Base-by-base conservation (phyloP, 1,140 invertebrate genomes). In the Eciton burchellii region DNA sequence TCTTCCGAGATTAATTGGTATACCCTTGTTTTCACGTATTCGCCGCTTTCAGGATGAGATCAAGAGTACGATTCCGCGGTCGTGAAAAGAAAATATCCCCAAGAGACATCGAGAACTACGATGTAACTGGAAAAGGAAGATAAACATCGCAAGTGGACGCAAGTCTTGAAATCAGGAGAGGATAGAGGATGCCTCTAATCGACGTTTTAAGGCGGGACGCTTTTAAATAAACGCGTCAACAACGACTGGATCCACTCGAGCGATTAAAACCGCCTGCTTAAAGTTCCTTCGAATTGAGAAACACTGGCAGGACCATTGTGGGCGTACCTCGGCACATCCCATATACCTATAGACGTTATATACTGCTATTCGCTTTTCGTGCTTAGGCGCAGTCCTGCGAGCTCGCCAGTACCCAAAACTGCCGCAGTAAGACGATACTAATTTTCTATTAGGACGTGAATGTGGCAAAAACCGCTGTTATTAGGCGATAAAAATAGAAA, bases 291-390 rank as follows among this genome's bases (percentile, higher is more conserved):
- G 57, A 82, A 84, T 91, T 92, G 91, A 92, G 91, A 92, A 87
- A 77, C 91, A 90, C 91, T 92, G 91, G 71, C 62, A 85, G 88
- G 87, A 84, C 89, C 89, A 89, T 90, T 84, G 91, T 92, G 91
- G 91, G 91, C 91, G 91, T 90, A 90, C 81, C 91, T 84, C 77
- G 86, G 90, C 87, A 90, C 90, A 91, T 92, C 90, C 90, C 89
- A 90, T 91, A 90, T 88, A 91, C 89, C 89, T 91, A 92, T 89
- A 88, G 79, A 86, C 83, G 73, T 90, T 90, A 89, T 90, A 92
- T 87, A 90, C 86, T 88, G 87, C 91, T 91, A 91, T 90, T 86
- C 89, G 89, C 87, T 89, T 92, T 92, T 91, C 91, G 90, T 92
- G 91, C 89, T 91, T 92, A 91, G 89, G 72, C 83, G 91, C 91